These are phyloP conservation scores for Perca flavescens DNA, from an alignment of 2,113 vertebrate genomes.

Conservation along the genomic window DNA sequence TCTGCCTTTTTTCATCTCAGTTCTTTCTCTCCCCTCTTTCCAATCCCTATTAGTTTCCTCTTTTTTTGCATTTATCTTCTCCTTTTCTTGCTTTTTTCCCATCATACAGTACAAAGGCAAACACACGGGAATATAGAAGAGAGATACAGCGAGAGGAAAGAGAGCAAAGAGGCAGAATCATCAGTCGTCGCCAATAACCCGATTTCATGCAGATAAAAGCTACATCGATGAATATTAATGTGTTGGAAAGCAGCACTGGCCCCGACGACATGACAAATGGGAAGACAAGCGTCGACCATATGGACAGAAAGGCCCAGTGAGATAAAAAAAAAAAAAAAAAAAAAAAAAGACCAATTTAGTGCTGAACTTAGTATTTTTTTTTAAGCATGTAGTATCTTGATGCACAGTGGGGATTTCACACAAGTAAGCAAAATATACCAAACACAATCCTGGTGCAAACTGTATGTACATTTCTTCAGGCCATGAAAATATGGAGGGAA, in stretches of 20 bases:
- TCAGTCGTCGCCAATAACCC: slow-evolving; percentile 59
- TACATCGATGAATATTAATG: slow-evolving; percentile 71
- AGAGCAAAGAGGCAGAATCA: slow-evolving; percentile 20
- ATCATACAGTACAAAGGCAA: not conserved
- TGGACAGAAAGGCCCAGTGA: slow-evolving; percentile 37
- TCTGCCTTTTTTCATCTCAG: not conserved
- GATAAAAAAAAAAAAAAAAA: not conserved
- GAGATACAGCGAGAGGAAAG: not conserved
- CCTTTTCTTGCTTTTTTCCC: not conserved
- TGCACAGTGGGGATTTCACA: not conserved
- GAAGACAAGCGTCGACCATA: slow-evolving; percentile 44
- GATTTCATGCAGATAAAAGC: slow-evolving; percentile 67
- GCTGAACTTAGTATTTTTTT: not conserved
- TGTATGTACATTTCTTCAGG: not conserved
- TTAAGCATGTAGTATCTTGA: not conserved
- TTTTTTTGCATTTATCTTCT: slow-evolving; percentile 5
- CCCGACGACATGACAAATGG: slow-evolving; percentile 41
- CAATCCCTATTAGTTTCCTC: not conserved
- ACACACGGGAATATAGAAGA: not conserved
- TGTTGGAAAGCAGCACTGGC: slow-evolving; percentile 52
- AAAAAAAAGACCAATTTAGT: not conserved
- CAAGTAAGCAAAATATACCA: not conserved
- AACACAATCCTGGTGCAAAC: not conserved
- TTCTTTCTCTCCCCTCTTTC: not conserved
- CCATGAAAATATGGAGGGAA: not conserved